Conservation (phyloP, 2,797 vertebrate genomes). For the Nothura maculosa region DNA sequence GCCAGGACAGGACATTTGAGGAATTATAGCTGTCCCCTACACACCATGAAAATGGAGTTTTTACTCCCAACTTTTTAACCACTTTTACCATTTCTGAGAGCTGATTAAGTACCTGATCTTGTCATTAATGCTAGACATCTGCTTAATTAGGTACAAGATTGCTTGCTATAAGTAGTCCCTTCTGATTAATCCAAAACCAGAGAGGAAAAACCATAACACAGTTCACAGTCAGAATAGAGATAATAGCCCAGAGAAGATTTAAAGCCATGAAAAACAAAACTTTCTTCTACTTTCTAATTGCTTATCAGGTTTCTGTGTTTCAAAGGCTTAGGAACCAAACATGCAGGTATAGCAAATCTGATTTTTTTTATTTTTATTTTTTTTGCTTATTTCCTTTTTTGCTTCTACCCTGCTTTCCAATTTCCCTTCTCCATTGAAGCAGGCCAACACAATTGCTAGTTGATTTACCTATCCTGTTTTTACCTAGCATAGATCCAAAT, state of each 20-base stretch:
- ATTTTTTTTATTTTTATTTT: not conserved
- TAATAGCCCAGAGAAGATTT: not conserved
- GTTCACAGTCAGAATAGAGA: not conserved
- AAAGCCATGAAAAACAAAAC: not conserved
- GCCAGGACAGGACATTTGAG: not conserved
- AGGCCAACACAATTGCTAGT: not conserved
- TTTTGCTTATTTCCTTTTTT: not conserved
- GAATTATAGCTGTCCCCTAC: not conserved
- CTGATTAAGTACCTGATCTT: not conserved
- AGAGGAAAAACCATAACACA: not conserved
- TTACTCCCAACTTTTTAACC: not conserved
- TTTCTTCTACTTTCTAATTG: not conserved
- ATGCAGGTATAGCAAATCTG: not conserved
- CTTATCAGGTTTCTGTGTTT: not conserved
- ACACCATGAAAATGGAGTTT: not conserved
- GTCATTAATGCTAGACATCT: accelerated
- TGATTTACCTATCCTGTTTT: not conserved
- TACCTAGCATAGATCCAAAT: not conserved
- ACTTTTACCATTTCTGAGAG: not conserved
- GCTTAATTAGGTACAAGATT: not conserved
- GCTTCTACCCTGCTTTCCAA: not conserved
- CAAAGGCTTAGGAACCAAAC: not conserved
- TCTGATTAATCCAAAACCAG: not conserved
- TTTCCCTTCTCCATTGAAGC: not conserved
- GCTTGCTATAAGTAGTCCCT: not conserved